These are phyloP conservation scores for Gavialis gangeticus DNA, from an alignment of 2,113 vertebrate genomes.

Conservation along the genomic window DNA sequence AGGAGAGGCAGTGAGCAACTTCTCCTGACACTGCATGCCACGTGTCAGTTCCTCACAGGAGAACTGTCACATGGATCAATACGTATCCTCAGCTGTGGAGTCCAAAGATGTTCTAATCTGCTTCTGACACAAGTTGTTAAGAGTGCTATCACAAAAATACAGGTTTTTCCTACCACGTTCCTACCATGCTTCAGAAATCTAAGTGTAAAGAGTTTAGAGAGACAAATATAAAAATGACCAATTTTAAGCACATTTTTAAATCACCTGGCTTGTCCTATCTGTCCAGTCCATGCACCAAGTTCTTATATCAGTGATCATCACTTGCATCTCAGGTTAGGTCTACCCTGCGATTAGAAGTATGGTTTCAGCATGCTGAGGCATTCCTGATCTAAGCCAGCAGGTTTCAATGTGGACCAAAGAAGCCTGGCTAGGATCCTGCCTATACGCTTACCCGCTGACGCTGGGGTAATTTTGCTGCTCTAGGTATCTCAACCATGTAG, in stretches of 20 bases:
- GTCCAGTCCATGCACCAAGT: neutral
- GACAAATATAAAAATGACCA: neutral
- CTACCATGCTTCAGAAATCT: neutral
- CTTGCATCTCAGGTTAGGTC: too few species aligned
- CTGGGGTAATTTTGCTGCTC: neutral
- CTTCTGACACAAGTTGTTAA: fast-evolving
- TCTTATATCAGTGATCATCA: neutral
- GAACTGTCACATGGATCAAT: neutral
- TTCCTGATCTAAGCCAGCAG: too few species aligned
- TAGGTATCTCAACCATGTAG: neutral
- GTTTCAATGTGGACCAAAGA: too few species aligned
- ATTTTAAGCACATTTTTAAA: neutral
- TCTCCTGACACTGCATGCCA: fast-evolving
- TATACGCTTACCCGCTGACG: too few species aligned
- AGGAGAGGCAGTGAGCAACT: neutral
- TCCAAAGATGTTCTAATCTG: fast-evolving
- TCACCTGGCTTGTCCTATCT: neutral
- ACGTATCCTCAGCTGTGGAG: neutral
- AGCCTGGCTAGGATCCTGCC: too few species aligned
- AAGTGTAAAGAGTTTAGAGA: neutral
- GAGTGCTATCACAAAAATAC: neutral
- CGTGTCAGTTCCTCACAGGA: neutral
- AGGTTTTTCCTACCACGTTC: neutral
- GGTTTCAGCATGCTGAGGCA: too few species aligned
- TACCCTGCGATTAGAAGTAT: too few species aligned